Evolutionary conservation across 2,113 vertebrate genomes (phyloP).

Genomic region (Trogon surrucura): DNA sequence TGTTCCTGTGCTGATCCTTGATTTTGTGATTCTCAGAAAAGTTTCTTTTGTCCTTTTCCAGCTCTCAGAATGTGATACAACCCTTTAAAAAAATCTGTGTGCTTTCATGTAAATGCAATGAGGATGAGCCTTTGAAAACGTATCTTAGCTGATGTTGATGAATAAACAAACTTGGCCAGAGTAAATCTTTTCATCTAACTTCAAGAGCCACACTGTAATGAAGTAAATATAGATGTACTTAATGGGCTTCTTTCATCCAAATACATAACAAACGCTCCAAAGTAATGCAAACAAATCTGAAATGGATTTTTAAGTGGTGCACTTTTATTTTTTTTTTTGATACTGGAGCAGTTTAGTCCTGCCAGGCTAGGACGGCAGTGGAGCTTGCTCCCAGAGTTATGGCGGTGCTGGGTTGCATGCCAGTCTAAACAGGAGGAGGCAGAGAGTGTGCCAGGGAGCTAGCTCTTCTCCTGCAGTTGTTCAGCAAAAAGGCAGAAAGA

Average conservation of each 20-base stretch:
- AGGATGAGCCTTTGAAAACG: slow-evolving; percentile 56
- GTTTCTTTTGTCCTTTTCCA: slow-evolving; percentile 15
- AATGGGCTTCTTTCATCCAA: slow-evolving; percentile 56
- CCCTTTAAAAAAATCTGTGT: not conserved
- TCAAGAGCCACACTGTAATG: slow-evolving; percentile 57
- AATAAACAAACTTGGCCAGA: slow-evolving; percentile 63
- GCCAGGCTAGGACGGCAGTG: not conserved
- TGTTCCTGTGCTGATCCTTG: not conserved
- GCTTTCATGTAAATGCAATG: slow-evolving; percentile 47
- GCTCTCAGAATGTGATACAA: not conserved
- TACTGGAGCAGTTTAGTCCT: not conserved
- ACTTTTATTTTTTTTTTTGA: not conserved
- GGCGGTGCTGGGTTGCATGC: not conserved
- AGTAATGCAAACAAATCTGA: slow-evolving; percentile 13
- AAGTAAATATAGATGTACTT: slow-evolving; percentile 58
- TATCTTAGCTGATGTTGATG: slow-evolving; percentile 43
- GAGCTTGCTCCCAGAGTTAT: not conserved
- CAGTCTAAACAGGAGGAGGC: not conserved
- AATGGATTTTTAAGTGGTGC: slow-evolving; percentile 8
- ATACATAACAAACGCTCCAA: slow-evolving; percentile 4
- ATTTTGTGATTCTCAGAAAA: not conserved
- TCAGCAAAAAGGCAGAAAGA: not conserved
- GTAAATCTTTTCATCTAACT: slow-evolving; percentile 64
- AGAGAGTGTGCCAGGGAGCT: rapidly evolving
- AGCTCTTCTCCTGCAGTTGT: rapidly evolving